Evolutionary conservation across 1,140 invertebrate genomes (phyloP).

Genomic region (Eriocheir sinensis): DNA sequence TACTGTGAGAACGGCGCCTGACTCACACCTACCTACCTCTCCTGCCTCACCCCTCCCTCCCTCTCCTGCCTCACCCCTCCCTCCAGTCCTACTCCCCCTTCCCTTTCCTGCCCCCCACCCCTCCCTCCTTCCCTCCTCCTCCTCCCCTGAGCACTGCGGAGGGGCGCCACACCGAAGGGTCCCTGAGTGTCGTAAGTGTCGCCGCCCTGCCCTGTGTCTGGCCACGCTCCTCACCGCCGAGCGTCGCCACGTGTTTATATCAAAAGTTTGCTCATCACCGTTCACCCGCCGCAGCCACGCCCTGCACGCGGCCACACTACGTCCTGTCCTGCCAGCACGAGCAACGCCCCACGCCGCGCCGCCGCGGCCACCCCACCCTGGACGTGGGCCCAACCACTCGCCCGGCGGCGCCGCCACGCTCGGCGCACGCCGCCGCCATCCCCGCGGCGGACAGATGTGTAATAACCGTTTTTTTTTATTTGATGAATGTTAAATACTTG

Average conservation of each 20-base stretch:
- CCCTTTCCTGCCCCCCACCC: not conserved
- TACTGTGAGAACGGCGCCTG: constrained; percentile 42
- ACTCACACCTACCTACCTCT: not conserved
- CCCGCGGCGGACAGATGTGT: not conserved
- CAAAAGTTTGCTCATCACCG: constrained; percentile 15
- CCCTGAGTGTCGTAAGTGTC: not conserved
- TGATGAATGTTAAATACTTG: not conserved
- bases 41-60: not conserved
- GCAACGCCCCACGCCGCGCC: not conserved
- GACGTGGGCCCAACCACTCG: not conserved
- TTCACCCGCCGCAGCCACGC: not conserved
- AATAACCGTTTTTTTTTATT: not conserved
- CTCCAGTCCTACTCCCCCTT: too few species aligned
- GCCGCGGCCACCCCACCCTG: not conserved
- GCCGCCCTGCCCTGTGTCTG: not conserved
- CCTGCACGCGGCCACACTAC: not conserved
- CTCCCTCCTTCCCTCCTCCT: not conserved
- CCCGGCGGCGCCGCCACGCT: not conserved
- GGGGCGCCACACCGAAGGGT: constrained; percentile 4
- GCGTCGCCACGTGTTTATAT: not conserved
- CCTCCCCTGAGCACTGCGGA: not conserved
- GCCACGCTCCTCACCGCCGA: too few species aligned
- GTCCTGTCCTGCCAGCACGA: not conserved
- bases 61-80: not conserved
- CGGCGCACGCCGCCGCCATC: not conserved